Evolutionary conservation across 2,888 invertebrate genomes (phyloP), one percentile per base, ranked within the genome.

Genomic region (Chesias legatella): DNA sequence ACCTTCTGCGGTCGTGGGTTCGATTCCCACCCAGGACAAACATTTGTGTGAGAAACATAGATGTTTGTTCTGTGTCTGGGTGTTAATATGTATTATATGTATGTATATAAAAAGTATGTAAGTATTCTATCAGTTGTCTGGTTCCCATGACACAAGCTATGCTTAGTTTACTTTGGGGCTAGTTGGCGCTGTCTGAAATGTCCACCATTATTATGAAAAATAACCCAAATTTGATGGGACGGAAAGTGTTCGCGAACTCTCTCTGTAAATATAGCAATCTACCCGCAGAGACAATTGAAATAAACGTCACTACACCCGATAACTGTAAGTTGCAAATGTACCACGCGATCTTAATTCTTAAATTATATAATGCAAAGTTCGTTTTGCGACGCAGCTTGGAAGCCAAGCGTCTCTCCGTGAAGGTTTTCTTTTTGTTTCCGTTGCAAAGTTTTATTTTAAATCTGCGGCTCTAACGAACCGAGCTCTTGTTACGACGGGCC

Each of bases 211-310:
- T n/a, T n/a, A n/a, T n/a, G n/a, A n/a, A n/a, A n/a, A n/a, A n/a
- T n/a, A n/a, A n/a, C n/a, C 64, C 63, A 67, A 59, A 73, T 68
- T 74, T 73, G 71, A 78, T 78, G 71, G 71, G 66, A 58, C 56
- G 63, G 72, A 72, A 76, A 76, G 68, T 70, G 71, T 73, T 69
- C 59, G 67, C 72, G 63, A 70, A 64, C 71, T 68, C 66, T 72
- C 69, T 77, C 71, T 75, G 70, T 67, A 81, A 82, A 79, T 82
- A 78, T 79, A 79, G 68, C 80, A 79, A 80, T 82, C 70, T 78
- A 77, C 77, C 79, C 78, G 78, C 82, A 78, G 76, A 78, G 80
- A 81, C 80, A 79, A 83, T 83, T 79, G 76, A 80, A 81, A 84
- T 77, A 80, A 83, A 83, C 52, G 43, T 35, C 43, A 79, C 73